Percentiles rank a stretch among this genome's conserved stretches.
Evolutionary conservation across 2,797 vertebrate species (phyloP).

Genomic region (Zonotrichia albicollis): DNA sequence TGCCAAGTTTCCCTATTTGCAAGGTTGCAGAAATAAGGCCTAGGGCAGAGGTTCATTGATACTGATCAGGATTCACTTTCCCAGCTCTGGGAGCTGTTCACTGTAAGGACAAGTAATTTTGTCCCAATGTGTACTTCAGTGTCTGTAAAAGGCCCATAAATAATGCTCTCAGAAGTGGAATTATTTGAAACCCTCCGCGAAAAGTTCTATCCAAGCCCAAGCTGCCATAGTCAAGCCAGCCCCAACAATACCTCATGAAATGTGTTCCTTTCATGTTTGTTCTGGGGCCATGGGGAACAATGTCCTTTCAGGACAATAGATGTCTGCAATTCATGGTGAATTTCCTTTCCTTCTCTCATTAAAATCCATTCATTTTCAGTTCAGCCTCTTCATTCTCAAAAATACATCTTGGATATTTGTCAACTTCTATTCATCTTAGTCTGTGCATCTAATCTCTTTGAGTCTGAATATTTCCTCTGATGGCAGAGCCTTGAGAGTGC

Average conservation of each 20-base stretch:
- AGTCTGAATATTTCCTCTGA: constrained; percentile 4
- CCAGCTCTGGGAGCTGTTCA: background rate
- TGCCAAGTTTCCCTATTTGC: background rate
- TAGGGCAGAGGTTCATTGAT: background rate
- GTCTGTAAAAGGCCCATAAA: background rate
- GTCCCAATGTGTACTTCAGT: background rate
- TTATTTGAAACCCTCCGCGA: background rate
- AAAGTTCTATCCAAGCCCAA: constrained; percentile 1
- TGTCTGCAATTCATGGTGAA: background rate
- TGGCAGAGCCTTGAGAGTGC: background rate
- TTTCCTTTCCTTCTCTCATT: constrained; percentile 36
- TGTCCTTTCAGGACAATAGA: background rate
- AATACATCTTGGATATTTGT: constrained; percentile 47
- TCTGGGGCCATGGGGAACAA: background rate
- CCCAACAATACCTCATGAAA: background rate
- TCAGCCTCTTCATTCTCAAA: constrained; percentile 32
- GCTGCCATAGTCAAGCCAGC: background rate
- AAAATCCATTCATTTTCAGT: constrained; percentile 50
- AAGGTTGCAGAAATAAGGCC: background rate
- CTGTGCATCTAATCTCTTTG: constrained; percentile 26
- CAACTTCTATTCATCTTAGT: constrained; percentile 34
- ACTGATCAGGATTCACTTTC: background rate
- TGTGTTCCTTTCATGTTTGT: background rate
- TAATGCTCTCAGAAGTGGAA: constrained; percentile 13
- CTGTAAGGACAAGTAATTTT: background rate